Conservation (phyloP, 2,797 vertebrate species). For the Sparus aurata region DNA sequence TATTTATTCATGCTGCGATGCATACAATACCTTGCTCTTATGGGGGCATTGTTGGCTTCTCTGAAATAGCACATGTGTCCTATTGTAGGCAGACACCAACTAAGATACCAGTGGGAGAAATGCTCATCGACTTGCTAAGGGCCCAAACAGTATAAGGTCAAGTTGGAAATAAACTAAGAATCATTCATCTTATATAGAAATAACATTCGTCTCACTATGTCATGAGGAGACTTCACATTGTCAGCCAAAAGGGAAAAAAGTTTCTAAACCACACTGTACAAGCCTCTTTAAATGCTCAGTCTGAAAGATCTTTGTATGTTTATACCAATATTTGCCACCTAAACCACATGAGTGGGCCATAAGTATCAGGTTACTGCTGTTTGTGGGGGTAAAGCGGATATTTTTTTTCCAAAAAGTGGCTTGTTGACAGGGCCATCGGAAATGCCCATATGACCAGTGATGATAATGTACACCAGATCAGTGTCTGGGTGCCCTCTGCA, state of each 20-base stretch:
- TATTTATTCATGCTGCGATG: conserved; percentile 79
- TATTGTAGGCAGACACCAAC: conserved; percentile 44
- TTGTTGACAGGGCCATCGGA: conserved; percentile 79
- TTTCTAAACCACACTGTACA: conserved; percentile 53
- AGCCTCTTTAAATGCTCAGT: conserved; percentile 56
- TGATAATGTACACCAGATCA: conserved; percentile 79
- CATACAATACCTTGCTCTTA: conserved; percentile 62
- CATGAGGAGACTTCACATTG: conserved; percentile 44
- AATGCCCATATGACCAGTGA: conserved; percentile 72
- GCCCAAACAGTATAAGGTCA: conserved; percentile 24
- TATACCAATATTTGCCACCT: conserved; percentile 78
- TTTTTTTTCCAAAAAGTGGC: conserved; percentile 69
- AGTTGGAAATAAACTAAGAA: conserved; percentile 19
- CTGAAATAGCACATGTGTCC: conserved; percentile 48
- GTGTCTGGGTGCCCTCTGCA: conserved; percentile 63
- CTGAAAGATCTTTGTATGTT: conserved; percentile 75
- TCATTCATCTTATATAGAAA: conserved; percentile 12
- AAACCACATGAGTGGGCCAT: conserved; percentile 81
- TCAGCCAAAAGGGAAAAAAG: conserved; percentile 21
- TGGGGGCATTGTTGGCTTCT: conserved; percentile 44
- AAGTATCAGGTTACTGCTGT: conserved; percentile 78
- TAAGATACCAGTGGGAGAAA: conserved; percentile 26
- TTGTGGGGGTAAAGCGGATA: conserved; percentile 82
- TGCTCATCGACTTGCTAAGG: background rate
- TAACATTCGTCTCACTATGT: conserved; percentile 26